Evolutionary conservation across 35 echinoderm and acorn worm genomes (phyloP).

Genomic region (Nesometra sesokonis): DNA sequence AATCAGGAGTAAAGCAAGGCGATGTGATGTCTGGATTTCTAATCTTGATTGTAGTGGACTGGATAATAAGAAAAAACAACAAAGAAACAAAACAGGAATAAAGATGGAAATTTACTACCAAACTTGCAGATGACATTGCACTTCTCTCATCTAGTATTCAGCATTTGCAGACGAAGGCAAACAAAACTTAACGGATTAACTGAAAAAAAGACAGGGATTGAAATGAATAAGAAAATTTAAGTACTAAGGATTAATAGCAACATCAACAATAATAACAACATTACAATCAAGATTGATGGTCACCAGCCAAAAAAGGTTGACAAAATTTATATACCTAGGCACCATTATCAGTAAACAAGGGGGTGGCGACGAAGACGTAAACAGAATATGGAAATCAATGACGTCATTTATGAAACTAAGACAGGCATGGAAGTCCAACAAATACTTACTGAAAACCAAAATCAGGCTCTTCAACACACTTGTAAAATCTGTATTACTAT

Average conservation of each 20-base stretch:
- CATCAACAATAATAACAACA: too few species aligned
- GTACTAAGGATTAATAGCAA: too few species aligned
- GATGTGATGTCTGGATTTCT: neutral
- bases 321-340: too few species aligned
- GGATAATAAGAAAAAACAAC: neutral
- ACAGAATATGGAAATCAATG: too few species aligned
- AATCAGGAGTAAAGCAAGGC: neutral
- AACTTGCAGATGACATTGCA: neutral
- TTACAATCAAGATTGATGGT: too few species aligned
- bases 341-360: neutral
- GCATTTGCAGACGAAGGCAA: neutral
- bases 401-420: neutral
- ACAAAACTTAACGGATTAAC: too few species aligned
- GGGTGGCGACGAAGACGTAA: too few species aligned
- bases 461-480: neutral
- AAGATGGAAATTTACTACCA: neutral
- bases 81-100: neutral
- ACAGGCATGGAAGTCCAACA: neutral
- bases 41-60: conserved; percentile 2
- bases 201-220: too few species aligned
- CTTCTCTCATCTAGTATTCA: neutral
- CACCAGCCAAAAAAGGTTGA: too few species aligned
- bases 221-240: too few species aligned
- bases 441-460: neutral
- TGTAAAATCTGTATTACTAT: neutral